Evolutionary conservation across 1,140 invertebrate genomes (phyloP).

Genomic region (Drosophila lacertosa): DNA sequence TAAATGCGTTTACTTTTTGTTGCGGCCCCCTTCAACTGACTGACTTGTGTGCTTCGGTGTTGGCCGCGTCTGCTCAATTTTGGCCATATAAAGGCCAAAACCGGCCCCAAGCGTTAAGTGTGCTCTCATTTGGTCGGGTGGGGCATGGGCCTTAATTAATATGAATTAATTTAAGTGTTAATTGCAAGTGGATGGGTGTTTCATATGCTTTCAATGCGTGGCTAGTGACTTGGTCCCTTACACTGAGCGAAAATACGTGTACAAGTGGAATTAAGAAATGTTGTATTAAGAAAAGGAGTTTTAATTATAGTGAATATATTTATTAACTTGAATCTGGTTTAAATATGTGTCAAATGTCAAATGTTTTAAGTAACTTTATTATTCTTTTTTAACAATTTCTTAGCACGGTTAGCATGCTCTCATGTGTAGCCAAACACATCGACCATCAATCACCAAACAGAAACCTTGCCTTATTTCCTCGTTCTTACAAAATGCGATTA

Average conservation of each 20-base stretch:
- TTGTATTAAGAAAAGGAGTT: no score
- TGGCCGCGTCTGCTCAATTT: conserved; percentile 30
- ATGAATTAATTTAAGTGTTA: conserved; percentile 82
- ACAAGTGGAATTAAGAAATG: no score
- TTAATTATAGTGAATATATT: no score
- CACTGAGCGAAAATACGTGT: conserved; percentile 50
- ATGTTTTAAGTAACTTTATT: no score
- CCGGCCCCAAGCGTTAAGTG: conserved; percentile 72
- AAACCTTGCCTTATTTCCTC: conserved; percentile 29
- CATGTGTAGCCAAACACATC: background rate
- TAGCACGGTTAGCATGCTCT: no score
- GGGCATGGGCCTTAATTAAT: conserved; percentile 71
- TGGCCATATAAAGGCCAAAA: conserved; percentile 68
- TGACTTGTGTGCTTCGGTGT: conserved; percentile 4
- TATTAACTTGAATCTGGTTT: no score
- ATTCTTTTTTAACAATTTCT: no score
- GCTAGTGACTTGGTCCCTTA: conserved; percentile 30
- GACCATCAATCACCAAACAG: conserved; percentile 52
- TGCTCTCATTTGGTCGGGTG: conserved; percentile 66
- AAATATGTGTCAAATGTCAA: no score
- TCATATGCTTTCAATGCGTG: conserved; percentile 51
- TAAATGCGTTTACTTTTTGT: conserved; percentile 69
- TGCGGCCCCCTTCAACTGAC: conserved; percentile 9
- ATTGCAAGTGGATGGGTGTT: conserved; percentile 75
- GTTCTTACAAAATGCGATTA: conserved; percentile 38